Evolutionary conservation across 2,888 invertebrate species (phyloP), one percentile per base, ranked within the genome.

Genomic region (Coelopa pilipes): DNA sequence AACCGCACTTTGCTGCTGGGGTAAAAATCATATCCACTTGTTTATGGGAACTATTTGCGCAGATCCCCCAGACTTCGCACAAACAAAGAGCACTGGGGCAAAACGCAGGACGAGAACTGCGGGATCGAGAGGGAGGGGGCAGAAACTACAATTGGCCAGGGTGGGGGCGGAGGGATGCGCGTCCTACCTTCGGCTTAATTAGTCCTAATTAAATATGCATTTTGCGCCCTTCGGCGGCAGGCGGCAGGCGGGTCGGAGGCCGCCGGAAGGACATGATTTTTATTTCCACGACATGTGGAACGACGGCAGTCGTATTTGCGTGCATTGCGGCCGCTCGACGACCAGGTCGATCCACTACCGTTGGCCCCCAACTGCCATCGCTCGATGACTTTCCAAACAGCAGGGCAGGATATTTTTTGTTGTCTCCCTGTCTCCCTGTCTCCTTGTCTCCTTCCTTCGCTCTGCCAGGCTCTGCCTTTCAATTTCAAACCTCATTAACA

Each of bases 401-500:
- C 19, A 19, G 34, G 2, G 2, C 34, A 34, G 34, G 34, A 34
- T 34, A 34, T 34, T 34, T 15, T 50, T 49, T 66, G 1, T n/a
- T 19, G 12, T 19, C 15, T 49, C 21, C 17, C 10, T 50, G 9
- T 12, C 15, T 17, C 17, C 24, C 21, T 4, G 19, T 62, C 21
- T 46, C 19, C 57, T 53, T 21, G 11, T 34, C 46, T 55, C 77
- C 75, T 77, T 78, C 13, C 74, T 70, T 79, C 77, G 79, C 80
- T 76, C 78, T 76, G 76, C 76, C 81, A 82, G 80, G 79, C 80
- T 82, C 81, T 82, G 80, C 73, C 50, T 77, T 78, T 76, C 79
- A 84, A 84, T 84, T 82, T 81, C 81, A 84, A 84, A 84, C 85
- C 84, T 85, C 84, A 84, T 84, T 84, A 78, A 79, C 80, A 83